Evolutionary conservation across 1,140 invertebrate species (phyloP), one percentile per base, ranked within the genome.

Genomic region (Matsumurasca onukii): DNA sequence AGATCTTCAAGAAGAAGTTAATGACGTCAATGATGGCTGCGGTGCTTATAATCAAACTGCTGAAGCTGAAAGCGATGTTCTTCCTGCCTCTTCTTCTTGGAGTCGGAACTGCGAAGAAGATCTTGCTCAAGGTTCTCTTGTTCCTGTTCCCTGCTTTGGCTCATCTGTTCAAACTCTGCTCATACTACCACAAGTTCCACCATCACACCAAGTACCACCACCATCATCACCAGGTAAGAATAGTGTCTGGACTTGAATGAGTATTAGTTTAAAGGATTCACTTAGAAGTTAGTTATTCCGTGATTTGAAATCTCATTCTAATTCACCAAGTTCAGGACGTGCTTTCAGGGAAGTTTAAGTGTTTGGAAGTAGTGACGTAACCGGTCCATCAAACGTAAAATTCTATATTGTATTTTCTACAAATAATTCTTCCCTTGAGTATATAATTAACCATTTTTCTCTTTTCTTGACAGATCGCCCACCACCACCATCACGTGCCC

Each of bases 121-220:
- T 93, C 66, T 83, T 93, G 71, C 80, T 93, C 2, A 93, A 93
- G 74, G 80, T 92, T 31, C 76, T 93, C 22, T 82, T 93, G 1
- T 93, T 93, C 82, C 75, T 93, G 3, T 91, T 93, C 75, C 91
- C 91, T 0, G 89, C 90, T 0, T 79, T 93, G 48, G 86, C 89
- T 61, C 90, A 92, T 75, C 84, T 93, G 69, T 93, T 93, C 81
- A 93, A 92, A 76, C 81, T 92, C 0, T 93, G 91, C 77, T 89
- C 90, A 13, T 90, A 89, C 79, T 92, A 92, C 73, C 89, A 91
- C 68, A 85, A 84, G 67, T 83, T 83, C 71, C 86, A 90, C 69
- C 81, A 81, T 1, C 90, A 91, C 73, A 88, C 85, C 72, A 89
- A 92, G 75, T 90, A 92, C 72, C 91, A 92, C 76, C 90, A 92